Conservation (phyloP, 2,113 vertebrate genomes). For the Oenanthe melanoleuca region DNA sequence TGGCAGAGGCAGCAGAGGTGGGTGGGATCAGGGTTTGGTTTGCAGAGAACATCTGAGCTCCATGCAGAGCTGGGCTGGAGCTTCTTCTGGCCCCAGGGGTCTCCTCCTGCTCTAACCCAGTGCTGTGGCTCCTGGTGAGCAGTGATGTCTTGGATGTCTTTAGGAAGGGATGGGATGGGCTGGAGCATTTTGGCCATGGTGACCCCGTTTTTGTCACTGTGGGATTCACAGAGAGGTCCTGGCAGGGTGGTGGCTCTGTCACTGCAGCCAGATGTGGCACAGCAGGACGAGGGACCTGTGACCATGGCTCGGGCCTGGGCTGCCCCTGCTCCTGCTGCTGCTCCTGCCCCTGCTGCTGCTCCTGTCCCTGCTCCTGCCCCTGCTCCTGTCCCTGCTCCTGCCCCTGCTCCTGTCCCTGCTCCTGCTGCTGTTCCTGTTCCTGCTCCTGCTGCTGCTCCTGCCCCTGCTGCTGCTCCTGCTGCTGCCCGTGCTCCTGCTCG, state of each 20-base stretch:
- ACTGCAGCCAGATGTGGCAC: accelerated
- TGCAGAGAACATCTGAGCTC: neutral
- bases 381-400: too few relatives aligned
- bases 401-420: too few relatives aligned
- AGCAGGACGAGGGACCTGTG: accelerated
- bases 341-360: too few relatives aligned
- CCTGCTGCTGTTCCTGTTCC: neutral
- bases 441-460: neutral
- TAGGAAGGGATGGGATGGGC: neutral
- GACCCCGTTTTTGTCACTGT: accelerated
- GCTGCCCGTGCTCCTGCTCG: too few relatives aligned
- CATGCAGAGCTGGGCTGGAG: neutral
- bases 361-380: too few relatives aligned
- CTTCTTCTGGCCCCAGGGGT: neutral
- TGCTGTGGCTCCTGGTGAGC: neutral
- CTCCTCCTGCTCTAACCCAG: neutral
- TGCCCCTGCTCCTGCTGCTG: neutral
- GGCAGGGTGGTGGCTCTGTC: neutral
- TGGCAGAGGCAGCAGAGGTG: neutral
- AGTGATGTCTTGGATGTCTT: accelerated
- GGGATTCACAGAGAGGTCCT: neutral
- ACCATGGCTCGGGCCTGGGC: neutral
- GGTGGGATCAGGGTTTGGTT: neutral
- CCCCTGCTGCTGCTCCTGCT: neutral
- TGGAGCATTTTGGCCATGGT: accelerated